Base-by-base conservation (phyloP, 1,140 invertebrate genomes). In the Drosophila leontia region DNA sequence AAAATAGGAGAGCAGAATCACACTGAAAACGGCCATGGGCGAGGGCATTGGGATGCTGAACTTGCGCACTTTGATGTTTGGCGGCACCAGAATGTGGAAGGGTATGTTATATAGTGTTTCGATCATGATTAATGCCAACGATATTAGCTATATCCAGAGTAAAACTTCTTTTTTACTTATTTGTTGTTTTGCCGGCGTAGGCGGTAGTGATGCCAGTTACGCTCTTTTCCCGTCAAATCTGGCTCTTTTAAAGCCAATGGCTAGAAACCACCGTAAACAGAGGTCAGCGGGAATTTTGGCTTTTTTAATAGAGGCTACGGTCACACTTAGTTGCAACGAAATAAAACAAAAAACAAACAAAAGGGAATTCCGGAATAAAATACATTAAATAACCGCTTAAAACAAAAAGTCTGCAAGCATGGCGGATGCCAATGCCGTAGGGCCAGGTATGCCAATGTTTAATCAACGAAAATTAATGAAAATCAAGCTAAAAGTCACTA, bases 1-100 rank as follows among this genome's bases (percentile, higher is more conserved):
- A 94, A 99, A 99, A 93, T 99, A 99, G 4, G 98, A 99, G 23
- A 98, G 93, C 41, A 99, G 93, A 41, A 99, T 96, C 56, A 98
- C 93, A 13, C 97, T 95, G 93, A 99, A 99, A 67, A 99, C 96
- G 69, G 96, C 95, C 97, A 99, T 99, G 26, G 98, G 95, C 51
- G 97, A 98, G 1, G 99, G 99, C 93, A 80, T 84, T 45, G 96
- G 96, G 39, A 99, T 72, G 45, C 61, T 65, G 7, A 88, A 98
- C 82, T 95, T 96, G 88, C 98, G 98, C 32, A 99, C 94, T 93
- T 98, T 98, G 53, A 99, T 94, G 94, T 98, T 97, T 37, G 98
- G 98, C 78, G 97, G 95, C 94, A 98, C 96, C 58, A 99, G 94
- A 47, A 99, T 94, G 71, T 94, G 93, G 93, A 97, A 99, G 1